phyloP scores from a whole-genome alignment of 2,797 vertebrate species.

The Labeo calbasu region DNA sequence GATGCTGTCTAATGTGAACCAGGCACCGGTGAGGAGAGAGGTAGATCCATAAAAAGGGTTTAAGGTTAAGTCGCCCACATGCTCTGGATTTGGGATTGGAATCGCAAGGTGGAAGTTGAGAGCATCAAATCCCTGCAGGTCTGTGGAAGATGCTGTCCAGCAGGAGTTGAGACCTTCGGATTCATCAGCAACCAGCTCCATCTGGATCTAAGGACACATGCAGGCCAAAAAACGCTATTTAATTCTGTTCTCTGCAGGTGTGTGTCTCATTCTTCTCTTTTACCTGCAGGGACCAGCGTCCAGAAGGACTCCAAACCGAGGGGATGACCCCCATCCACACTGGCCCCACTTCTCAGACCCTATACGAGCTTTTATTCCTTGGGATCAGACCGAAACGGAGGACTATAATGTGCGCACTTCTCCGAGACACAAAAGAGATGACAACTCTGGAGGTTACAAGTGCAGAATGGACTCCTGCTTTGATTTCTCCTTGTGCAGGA shows the following conservation, averaged over 20 bases:
- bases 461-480: conserved; percentile 98
- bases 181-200: conserved; percentile 82
- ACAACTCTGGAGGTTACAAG: conserved; percentile 81
- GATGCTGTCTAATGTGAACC: conserved; percentile 59
- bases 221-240: conserved; percentile 99
- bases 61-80: conserved; percentile 92
- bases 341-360: conserved; percentile 86
- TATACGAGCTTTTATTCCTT: conserved; percentile 82
- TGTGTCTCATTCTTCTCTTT: conserved; percentile 87
- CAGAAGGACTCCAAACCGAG: conserved; percentile 77
- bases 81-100: conserved; percentile 93
- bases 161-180: conserved; percentile 84
- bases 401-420: conserved; percentile 80
- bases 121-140: conserved; percentile 85
- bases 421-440: conserved; percentile 87
- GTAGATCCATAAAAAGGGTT: conserved; percentile 71
- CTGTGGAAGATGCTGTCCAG: conserved; percentile 88
- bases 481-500: conserved; percentile 89
- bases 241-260: conserved; percentile 89
- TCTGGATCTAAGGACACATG: conserved; percentile 93
- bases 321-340: conserved; percentile 80
- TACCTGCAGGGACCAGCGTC: conserved; percentile 86
- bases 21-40: conserved; percentile 80
- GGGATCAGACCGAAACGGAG: conserved; percentile 79
- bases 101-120: conserved; percentile 86